Evolutionary conservation across 1,140 invertebrate species (phyloP).

Genomic region (Apolygus lucorum): DNA sequence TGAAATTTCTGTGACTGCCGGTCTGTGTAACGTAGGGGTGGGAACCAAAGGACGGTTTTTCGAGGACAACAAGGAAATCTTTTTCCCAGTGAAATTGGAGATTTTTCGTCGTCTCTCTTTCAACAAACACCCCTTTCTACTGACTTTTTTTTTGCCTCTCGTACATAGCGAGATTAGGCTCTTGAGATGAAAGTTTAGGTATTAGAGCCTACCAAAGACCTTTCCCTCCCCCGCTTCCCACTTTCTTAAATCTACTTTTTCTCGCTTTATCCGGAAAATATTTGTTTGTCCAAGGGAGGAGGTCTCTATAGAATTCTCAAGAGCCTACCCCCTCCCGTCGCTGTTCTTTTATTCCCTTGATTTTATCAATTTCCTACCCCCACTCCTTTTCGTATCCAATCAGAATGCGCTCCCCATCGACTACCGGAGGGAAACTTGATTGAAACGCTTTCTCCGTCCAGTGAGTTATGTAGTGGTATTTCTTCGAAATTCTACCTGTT

Average conservation of each 20-base stretch:
- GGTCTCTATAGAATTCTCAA: background rate
- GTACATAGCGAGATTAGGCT: background rate
- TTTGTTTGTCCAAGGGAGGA: background rate
- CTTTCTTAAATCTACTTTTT: background rate
- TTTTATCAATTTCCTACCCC: background rate
- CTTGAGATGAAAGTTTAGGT: background rate
- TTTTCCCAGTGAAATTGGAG: background rate
- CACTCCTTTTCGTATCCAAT: background rate
- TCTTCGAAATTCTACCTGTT: too few relatives aligned
- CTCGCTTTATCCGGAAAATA: background rate
- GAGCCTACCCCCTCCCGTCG: background rate
- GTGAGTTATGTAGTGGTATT: too few relatives aligned
- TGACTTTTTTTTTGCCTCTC: too few relatives aligned
- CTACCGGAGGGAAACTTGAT: background rate
- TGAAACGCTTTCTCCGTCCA: background rate
- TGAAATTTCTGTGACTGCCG: constrained; percentile 16
- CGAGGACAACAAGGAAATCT: background rate
- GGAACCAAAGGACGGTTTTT: background rate
- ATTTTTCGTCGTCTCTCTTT: background rate
- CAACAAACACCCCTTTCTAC: background rate
- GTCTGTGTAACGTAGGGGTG: background rate
- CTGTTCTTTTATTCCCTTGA: background rate
- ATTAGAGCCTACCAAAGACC: background rate
- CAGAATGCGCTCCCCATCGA: background rate
- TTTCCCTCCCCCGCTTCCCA: background rate